phyloP scores from a whole-genome alignment of 1,140 invertebrate species.

The Atta colombica region DNA sequence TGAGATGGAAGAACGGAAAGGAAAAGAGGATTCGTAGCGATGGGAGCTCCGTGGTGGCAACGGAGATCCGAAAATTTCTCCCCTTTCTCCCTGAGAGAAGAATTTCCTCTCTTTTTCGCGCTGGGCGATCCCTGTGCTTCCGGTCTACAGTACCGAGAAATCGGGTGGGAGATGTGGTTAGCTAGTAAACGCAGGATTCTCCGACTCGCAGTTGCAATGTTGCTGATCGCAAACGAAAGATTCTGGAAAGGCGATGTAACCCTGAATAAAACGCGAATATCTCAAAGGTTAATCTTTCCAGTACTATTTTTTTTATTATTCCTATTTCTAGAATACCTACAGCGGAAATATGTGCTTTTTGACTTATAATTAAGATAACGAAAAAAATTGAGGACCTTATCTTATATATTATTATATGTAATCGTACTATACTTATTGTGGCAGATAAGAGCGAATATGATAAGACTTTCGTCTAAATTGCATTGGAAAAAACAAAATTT shows the following conservation, averaged over 20 bases:
- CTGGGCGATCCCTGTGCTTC: slow-evolving; percentile 9
- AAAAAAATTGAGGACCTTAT: neutral
- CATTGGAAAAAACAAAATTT: too few relatives aligned
- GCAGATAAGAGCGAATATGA: neutral
- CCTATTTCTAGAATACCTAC: neutral
- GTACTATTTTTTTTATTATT: neutral
- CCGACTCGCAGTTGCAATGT: neutral
- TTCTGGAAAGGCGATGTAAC: slow-evolving; percentile 30
- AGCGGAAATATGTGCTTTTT: neutral
- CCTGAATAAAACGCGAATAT: neutral
- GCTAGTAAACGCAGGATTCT: slow-evolving; percentile 1
- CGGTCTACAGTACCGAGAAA: slow-evolving; percentile 31
- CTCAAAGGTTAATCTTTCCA: neutral
- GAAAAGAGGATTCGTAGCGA: slow-evolving; percentile 42
- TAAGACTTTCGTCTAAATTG: too few relatives aligned
- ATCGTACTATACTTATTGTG: neutral
- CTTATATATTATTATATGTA: neutral
- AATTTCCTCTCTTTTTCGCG: slow-evolving; percentile 46
- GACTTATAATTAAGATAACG: neutral
- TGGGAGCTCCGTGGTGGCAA: neutral
- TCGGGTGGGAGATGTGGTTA: slow-evolving; percentile 25
- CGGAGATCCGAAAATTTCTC: slow-evolving; percentile 61
- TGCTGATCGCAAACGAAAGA: slow-evolving; percentile 34
- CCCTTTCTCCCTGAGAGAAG: slow-evolving; percentile 39
- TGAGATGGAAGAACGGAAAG: slow-evolving; percentile 59